Conservation (phyloP, 2,113 vertebrate species). For the Morone chrysops region DNA sequence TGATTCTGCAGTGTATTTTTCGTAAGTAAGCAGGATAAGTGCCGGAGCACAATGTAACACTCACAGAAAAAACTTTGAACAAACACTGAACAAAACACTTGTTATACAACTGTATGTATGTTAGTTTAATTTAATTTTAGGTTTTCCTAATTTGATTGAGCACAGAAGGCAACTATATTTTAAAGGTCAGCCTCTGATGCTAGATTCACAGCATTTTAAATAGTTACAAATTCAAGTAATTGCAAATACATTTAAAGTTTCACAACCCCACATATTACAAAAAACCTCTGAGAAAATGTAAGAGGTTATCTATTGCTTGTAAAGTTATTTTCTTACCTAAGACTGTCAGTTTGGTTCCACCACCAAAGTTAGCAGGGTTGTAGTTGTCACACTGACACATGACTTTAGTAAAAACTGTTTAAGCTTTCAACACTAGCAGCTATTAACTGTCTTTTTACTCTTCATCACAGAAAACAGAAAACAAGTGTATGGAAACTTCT, state of each 20-base stretch:
- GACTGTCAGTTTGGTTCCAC: not conserved
- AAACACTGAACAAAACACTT: too few relatives aligned
- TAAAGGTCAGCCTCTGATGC: not conserved
- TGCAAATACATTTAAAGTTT: not conserved
- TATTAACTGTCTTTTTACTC: not conserved
- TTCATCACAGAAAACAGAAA: not conserved
- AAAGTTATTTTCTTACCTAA: not conserved
- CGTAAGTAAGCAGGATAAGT: not conserved
- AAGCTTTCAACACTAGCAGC: not conserved
- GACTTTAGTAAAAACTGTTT: conserved; percentile 75
- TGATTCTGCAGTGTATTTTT: not conserved
- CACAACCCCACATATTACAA: too few relatives aligned
- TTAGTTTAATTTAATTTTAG: too few relatives aligned
- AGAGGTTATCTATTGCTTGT: too few relatives aligned
- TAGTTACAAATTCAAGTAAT: not conserved
- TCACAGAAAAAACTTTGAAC: too few relatives aligned
- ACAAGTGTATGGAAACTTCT: not conserved
- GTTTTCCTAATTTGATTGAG: not conserved
- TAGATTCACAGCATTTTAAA: too few relatives aligned
- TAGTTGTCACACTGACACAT: conserved; percentile 81
- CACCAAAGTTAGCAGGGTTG: conserved; percentile 30
- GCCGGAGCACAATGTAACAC: not conserved
- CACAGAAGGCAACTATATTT: not conserved
- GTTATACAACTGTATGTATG: too few relatives aligned
- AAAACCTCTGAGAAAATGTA: not conserved